Conservation (phyloP, 2,113 vertebrate species). For the Sander vitreus region DNA sequence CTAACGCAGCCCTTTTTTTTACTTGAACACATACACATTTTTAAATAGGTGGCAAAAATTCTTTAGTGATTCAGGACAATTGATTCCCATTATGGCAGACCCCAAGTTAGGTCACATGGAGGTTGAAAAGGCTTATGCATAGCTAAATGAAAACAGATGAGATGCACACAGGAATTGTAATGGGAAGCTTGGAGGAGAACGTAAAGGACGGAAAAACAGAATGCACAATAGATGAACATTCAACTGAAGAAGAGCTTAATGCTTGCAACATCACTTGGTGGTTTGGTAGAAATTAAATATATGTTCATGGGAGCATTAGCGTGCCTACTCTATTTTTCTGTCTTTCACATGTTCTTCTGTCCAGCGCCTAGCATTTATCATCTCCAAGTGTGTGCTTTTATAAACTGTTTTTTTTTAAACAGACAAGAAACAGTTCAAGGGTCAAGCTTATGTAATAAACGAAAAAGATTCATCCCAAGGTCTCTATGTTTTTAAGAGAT, state of each 20-base stretch:
- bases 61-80: constrained; percentile 88
- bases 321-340: no score
- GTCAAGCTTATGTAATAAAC: constrained; percentile 22
- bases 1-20: constrained; percentile 73
- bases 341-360: no score
- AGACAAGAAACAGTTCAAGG: constrained; percentile 18
- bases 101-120: constrained; percentile 85
- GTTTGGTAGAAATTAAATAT: no score
- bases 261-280: no score
- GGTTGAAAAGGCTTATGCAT: constrained; percentile 84
- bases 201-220: no score
- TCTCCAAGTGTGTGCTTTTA: no score
- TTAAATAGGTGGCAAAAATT: constrained; percentile 89
- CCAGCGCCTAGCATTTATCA: no score
- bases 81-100: constrained; percentile 90
- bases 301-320: no score
- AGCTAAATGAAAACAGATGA: constrained; percentile 83
- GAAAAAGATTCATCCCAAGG: constrained; percentile 20
- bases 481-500: constrained; percentile 12
- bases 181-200: not conserved
- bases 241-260: no score
- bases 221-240: no score
- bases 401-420: no score
- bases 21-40: constrained; percentile 87
- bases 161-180: constrained; percentile 47